Conservation (phyloP, 2,113 vertebrate genomes). For the Crotalus viridis region DNA sequence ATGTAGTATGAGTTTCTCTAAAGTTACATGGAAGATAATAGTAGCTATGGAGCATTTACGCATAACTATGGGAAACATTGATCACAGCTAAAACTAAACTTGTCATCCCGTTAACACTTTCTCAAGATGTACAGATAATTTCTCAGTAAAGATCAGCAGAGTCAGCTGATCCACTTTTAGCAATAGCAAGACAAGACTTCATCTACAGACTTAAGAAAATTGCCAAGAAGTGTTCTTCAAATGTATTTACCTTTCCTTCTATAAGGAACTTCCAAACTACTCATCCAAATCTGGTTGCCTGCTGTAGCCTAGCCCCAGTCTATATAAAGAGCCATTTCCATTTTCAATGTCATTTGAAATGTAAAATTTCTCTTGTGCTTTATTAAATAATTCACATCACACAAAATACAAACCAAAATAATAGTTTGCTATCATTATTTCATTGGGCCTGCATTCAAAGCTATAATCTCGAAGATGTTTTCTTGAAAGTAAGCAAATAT, state of each 20-base stretch:
- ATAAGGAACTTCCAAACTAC: not conserved
- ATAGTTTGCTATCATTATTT: not conserved
- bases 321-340: conserved; percentile 9
- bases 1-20: not conserved
- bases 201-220: not conserved
- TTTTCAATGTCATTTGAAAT: not conserved
- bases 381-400: conserved; percentile 20
- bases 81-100: not conserved
- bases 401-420: not conserved
- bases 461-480: not conserved
- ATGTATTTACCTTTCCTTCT: conserved; percentile 5
- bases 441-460: not conserved
- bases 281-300: not conserved
- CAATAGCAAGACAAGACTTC: not conserved
- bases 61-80: not conserved
- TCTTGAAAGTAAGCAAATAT: not conserved
- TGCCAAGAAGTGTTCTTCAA: not conserved
- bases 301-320: not conserved
- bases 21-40: not conserved
- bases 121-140: not conserved
- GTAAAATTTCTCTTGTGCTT: not conserved
- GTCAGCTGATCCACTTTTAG: not conserved
- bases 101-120: not conserved
- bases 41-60: not conserved
- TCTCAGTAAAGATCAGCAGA: not conserved